A percentile compares a stretch with the other conserved stretches of the same genome.
Conservation (phyloP, 2,888 invertebrate species). For the Piscicola geometra region DNA sequence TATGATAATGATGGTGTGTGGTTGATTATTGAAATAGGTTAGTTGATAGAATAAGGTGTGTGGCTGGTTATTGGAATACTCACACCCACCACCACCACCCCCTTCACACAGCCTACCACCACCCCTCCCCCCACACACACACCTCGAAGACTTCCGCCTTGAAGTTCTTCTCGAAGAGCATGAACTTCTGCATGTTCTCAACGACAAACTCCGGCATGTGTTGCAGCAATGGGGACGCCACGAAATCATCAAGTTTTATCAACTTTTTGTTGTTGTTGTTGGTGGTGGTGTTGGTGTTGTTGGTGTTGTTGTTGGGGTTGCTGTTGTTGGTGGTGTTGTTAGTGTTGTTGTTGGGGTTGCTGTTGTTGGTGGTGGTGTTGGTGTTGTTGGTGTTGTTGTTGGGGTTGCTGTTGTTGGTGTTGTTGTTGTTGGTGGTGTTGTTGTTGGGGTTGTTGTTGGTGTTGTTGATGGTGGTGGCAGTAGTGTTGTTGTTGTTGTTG, state of each 20-base stretch:
- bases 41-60: too few relatives aligned
- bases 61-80: too few relatives aligned
- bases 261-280: neutral
- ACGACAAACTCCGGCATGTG: slow-evolving; percentile 81
- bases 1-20: neutral
- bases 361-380: neutral
- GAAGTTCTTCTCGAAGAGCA: slow-evolving; percentile 63
- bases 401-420: neutral
- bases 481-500: neutral
- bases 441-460: neutral
- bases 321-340: neutral
- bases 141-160: slow-evolving; percentile 53
- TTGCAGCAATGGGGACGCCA: slow-evolving; percentile 53
- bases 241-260: neutral
- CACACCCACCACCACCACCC: neutral
- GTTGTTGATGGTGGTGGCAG: neutral
- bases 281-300: too few relatives aligned
- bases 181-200: slow-evolving; percentile 77
- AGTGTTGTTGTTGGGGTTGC: neutral
- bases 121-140: slow-evolving; percentile 44
- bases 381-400: neutral
- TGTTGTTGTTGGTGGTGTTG: neutral
- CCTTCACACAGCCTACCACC: slow-evolving; percentile 36
- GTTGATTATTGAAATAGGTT: too few relatives aligned
- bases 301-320: neutral